A percentile compares a stretch with the other conserved stretches of the same genome.
These are phyloP conservation scores for Eupithecia exiguata DNA, from an alignment of 2,888 invertebrate species.

Conservation along the genomic window DNA sequence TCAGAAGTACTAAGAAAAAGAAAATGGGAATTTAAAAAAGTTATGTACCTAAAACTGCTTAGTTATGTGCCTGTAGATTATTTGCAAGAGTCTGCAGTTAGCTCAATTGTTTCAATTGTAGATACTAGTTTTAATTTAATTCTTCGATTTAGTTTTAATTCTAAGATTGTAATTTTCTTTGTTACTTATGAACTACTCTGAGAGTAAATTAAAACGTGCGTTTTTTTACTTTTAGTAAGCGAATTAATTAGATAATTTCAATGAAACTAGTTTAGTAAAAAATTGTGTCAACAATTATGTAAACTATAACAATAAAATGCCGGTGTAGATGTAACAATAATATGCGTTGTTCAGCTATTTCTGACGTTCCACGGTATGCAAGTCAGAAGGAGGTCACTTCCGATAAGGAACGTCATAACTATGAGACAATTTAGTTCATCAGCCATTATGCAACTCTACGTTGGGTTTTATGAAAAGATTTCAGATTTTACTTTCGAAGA, in stretches of 20 bases:
- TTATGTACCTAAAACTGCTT: too few species aligned
- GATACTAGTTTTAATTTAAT: too few species aligned
- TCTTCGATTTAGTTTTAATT: too few species aligned
- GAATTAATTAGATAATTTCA: background rate
- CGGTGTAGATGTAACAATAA: background rate
- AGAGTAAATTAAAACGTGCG: too few species aligned
- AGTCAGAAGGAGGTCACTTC: conserved; percentile 45
- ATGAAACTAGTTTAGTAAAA: too few species aligned
- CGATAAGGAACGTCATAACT: conserved; percentile 44
- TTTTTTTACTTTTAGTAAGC: too few species aligned
- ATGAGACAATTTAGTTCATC: conserved; percentile 38
- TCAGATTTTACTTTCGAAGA: conserved; percentile 6
- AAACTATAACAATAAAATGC: background rate
- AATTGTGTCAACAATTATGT: background rate
- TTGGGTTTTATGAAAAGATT: conserved; percentile 23
- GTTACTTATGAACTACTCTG: too few species aligned
- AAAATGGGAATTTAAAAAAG: background rate
- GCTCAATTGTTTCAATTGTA: too few species aligned
- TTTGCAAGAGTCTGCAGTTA: too few species aligned
- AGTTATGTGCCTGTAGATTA: too few species aligned
- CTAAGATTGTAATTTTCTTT: too few species aligned
- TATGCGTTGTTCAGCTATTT: conserved; percentile 26
- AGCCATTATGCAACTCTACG: conserved; percentile 23
- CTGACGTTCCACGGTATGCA: conserved; percentile 37
- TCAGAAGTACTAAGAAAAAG: background rate